Evolutionary conservation across 2,888 invertebrate species (phyloP), one percentile per base, ranked within the genome.

Genomic region (Chorisops tibialis): DNA sequence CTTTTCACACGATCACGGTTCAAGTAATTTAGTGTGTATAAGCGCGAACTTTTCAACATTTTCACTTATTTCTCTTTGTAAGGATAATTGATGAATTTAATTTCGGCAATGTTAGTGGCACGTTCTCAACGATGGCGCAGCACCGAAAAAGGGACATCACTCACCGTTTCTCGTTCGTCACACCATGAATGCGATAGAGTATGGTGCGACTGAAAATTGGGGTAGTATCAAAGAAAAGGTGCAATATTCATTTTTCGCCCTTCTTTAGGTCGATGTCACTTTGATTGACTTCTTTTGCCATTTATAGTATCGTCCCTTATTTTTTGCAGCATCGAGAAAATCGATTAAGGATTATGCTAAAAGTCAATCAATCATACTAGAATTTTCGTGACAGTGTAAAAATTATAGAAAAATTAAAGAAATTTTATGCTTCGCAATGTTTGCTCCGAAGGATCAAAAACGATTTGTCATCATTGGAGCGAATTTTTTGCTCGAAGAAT

Each of bases 51-150:
- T 43, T 43, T 56, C 24, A 43, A 19, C 56, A 14, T 62, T 48
- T 30, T 41, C 45, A 45, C 30, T 43, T 43, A 43, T 24, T 56
- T 50, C 39, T n/a, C n/a, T n/a, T n/a, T n/a, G n/a, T 6, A 43
- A 58, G 50, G 62, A 62, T 62, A 58, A 62, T 62, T 62, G 62
- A 62, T 62, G 62, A 56, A 58, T 50, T 50, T 62, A 62, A 62
- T 59, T 59, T 22, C 45, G 39, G 19, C 3, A 12, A 11, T 16
- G 35, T 22, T 19, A 2, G 12, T 19, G 21, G 7, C 19, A 12
- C 45, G 11, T 16, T 19, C 50, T 6, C 30, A 16, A 50, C 30
- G 50, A 30, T 2, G 45, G 21, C 47, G 22, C 21, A 47, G 21
- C 11, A 16, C 16, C 9, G 30, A 30, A 30, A 30, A 9, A 1